Conservation (phyloP, 2,113 vertebrate species). For the Crocuta crocuta region DNA sequence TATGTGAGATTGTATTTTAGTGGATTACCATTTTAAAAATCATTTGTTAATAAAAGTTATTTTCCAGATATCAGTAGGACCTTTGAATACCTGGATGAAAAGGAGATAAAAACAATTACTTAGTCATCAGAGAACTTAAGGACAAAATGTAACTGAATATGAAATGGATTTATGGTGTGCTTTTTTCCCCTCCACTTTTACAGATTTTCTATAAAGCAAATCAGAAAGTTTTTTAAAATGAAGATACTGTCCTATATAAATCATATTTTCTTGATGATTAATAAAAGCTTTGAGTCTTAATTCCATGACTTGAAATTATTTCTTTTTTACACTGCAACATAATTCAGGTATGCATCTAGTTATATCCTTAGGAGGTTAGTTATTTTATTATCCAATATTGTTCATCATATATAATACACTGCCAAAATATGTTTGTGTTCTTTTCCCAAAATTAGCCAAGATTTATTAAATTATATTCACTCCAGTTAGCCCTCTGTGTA, state of each 20-base stretch:
- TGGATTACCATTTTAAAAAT: not conserved
- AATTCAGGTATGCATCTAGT: not conserved
- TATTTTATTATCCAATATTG: not conserved
- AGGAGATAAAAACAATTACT: not conserved
- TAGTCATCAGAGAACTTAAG: not conserved
- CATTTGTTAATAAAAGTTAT: not conserved
- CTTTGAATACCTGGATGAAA: not conserved
- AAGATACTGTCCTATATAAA: not conserved
- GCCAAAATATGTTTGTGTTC: not conserved
- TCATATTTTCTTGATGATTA: slow-evolving; percentile 15
- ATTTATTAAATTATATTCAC: not conserved
- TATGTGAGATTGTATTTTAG: not conserved
- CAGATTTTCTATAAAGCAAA: not conserved
- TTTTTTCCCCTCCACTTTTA: not conserved
- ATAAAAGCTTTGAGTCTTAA: not conserved
- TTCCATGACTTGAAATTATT: not conserved
- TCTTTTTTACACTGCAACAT: not conserved
- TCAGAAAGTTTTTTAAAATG: not conserved
- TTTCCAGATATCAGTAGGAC: not conserved
- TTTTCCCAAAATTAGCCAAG: not conserved
- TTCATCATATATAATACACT: not conserved
- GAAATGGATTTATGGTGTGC: not conserved
- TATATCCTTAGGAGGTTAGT: not conserved
- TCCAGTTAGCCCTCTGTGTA: not conserved
- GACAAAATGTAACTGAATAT: not conserved